A percentile compares a stretch with the other conserved stretches of the same genome.
phyloP scores from a whole-genome alignment of 2,888 invertebrate genomes.

The Ischnura elegans region DNA sequence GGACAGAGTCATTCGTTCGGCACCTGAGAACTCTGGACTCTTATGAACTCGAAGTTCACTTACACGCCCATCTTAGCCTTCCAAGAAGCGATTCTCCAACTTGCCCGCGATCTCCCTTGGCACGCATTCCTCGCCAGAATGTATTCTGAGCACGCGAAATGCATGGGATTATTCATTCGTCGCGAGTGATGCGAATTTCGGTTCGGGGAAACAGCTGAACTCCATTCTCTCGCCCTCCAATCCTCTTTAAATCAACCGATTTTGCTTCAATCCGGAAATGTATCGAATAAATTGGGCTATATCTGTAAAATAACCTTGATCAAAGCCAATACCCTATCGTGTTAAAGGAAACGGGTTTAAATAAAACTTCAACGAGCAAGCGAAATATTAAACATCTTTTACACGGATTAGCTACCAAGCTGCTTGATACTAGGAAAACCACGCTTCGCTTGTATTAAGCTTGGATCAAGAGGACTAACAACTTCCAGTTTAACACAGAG shows the following conservation, averaged over 20 bases:
- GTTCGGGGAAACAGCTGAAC: neutral
- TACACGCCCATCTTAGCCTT: neutral
- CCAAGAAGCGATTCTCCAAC: neutral
- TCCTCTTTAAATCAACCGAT: neutral
- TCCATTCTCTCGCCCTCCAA: neutral
- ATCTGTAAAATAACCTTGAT: too few relatives aligned
- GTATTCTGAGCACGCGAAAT: conserved; percentile 31
- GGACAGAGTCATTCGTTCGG: neutral
- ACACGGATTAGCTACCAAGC: too few relatives aligned
- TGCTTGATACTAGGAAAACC: too few relatives aligned
- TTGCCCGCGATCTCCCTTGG: neutral
- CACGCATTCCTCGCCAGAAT: neutral
- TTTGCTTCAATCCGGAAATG: neutral
- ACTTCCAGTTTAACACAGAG: too few relatives aligned
- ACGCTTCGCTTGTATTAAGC: too few relatives aligned
- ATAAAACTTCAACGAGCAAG: too few relatives aligned
- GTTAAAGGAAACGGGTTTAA: too few relatives aligned
- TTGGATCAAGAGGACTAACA: too few relatives aligned
- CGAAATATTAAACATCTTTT: too few relatives aligned
- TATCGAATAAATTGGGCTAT: too few relatives aligned
- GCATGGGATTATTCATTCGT: conserved; percentile 38
- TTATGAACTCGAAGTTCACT: neutral
- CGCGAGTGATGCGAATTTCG: conserved; percentile 17
- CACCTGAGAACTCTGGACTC: neutral
- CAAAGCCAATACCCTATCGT: too few relatives aligned